Evolutionary conservation across 2,113 vertebrate genomes (phyloP), one percentile per base, ranked within the genome.

Genomic region (Neodon shergylaensis): DNA sequence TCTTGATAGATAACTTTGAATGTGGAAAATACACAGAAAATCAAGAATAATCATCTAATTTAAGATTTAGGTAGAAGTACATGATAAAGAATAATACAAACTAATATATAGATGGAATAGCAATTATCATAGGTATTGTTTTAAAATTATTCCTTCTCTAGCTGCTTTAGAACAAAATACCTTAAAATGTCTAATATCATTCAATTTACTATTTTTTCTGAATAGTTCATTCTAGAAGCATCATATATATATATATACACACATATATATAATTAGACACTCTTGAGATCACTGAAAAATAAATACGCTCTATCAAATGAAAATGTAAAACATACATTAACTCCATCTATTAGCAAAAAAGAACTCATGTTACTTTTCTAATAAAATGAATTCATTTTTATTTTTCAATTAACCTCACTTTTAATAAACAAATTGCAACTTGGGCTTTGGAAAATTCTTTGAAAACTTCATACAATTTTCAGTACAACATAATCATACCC

Each of bases 51-150:
- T 78, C 94, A 36, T 36, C 86, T 92, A 36, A 72, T n/a, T 88
- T 96, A 95, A 90, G 87, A 13, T 90, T 88, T 52, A 68, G 79
- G 33, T 61, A 85, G 93, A 92, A 97, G 74, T 88, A 95, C 9
- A 90, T 85, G 24, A 73, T 90, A 74, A 79, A 70, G 21, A 83
- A 61, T 58, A 73, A 39, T 95, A 68, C 72, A 87, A 54, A 54
- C 28, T 93, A 96, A 86, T 8, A 79, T 84, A 77, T 49, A 26
- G 88, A 70, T 93, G 3, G 77, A 65, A 91, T 93, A 91, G 21
- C 7, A 96, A 81, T 79, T 90, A 84, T 92, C 12, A 24, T 90
- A 84, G 28, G 12, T 93, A 84, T 88, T 92, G 65, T 90, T 26
- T 36, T 87, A 77, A 96, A 93, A 66, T 90, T 87, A 24, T 79